phyloP scores from a whole-genome alignment of 2,888 invertebrate genomes.

The Physocephala rufipes region DNA sequence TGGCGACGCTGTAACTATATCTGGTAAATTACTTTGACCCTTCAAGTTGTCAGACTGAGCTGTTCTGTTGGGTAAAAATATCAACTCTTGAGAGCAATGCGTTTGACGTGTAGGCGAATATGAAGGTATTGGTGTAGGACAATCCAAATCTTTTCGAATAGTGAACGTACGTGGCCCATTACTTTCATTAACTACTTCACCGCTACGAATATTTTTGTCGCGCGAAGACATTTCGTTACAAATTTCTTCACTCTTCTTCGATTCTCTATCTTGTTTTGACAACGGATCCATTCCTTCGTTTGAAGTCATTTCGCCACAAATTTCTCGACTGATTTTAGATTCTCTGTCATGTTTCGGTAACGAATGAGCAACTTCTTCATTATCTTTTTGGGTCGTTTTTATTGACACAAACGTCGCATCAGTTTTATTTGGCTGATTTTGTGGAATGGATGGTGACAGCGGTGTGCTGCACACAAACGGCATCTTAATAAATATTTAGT shows the following conservation, averaged over 20 bases:
- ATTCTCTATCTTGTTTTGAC: too few relatives aligned
- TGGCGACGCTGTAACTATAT: constrained; percentile 11
- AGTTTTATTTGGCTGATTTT: not conserved
- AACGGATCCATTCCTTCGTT: not conserved
- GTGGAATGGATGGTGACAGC: not conserved
- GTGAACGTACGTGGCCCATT: constrained; percentile 17
- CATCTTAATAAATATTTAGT: constrained; percentile 23
- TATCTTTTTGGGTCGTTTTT: not conserved
- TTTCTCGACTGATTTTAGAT: constrained; percentile 30
- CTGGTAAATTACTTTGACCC: not conserved
- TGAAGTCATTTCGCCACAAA: constrained; percentile 27
- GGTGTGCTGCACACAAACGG: constrained; percentile 44
- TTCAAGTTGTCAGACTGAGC: not conserved
- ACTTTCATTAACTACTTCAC: not conserved
- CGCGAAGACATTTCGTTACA: too few relatives aligned
- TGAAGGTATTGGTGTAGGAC: not conserved
- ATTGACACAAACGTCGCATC: not conserved
- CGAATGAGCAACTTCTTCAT: constrained; percentile 16
- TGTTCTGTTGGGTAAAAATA: not conserved
- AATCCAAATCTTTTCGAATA: constrained; percentile 19
- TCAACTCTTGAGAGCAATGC: not conserved
- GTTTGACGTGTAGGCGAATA: not conserved
- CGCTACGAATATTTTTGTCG: too few relatives aligned
- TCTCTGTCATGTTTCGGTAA: constrained; percentile 35
- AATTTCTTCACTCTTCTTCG: too few relatives aligned